Evolutionary conservation across 2,888 invertebrate genomes (phyloP).

Genomic region (Parnassius apollo): DNA sequence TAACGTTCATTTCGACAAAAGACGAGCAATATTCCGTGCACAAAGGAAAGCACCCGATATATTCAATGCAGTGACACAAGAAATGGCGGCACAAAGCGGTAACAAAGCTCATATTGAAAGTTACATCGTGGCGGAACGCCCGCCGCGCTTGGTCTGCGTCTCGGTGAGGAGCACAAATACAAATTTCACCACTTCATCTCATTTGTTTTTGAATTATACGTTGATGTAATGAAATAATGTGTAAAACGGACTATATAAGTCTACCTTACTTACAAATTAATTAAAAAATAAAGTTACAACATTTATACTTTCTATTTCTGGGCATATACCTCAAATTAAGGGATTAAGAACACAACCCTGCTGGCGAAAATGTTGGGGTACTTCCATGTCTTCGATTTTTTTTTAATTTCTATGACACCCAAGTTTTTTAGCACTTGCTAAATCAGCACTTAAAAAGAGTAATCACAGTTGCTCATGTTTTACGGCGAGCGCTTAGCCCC

Average conservation of each 20-base stretch:
- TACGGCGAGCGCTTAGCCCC: too few relatives aligned
- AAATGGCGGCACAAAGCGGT: conserved; percentile 76
- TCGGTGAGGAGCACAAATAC: conserved; percentile 32
- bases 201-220: conserved; percentile 25
- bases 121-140: conserved; percentile 48
- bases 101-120: conserved; percentile 78
- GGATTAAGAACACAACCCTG: too few relatives aligned
- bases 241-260: conserved; percentile 3
- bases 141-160: conserved; percentile 27
- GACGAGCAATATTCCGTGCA: conserved; percentile 79
- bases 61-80: conserved; percentile 81
- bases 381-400: too few relatives aligned
- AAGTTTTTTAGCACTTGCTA: too few relatives aligned
- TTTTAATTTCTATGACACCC: too few relatives aligned
- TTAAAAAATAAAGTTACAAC: not conserved
- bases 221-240: conserved; percentile 8
- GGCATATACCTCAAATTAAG: too few relatives aligned
- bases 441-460: too few relatives aligned
- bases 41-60: conserved; percentile 79
- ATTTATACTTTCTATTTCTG: too few relatives aligned
- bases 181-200: conserved; percentile 34
- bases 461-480: too few relatives aligned
- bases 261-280: conserved; percentile 2
- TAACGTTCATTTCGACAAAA: conserved; percentile 79
- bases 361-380: too few relatives aligned